Base-by-base conservation (phyloP, 1,140 invertebrate species). In the Brachionus asplanchnoidis region DNA sequence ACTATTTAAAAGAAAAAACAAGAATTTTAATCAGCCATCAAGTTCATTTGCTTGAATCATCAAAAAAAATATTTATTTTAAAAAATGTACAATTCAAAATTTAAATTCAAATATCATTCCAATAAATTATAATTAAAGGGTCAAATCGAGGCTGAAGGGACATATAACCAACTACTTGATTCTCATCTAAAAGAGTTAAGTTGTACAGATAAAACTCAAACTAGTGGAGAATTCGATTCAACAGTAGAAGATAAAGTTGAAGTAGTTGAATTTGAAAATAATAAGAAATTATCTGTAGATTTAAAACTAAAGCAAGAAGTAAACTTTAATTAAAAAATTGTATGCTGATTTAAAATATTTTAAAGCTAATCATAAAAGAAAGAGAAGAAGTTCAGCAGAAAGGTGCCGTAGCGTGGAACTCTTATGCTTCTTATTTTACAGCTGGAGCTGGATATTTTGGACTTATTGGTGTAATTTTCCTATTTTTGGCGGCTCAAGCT, bases 1-100 rank as follows among this genome's bases (percentile, higher is more conserved):
- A 92, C 1, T 93, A 93, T 87, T 89, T 95, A 36, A 91, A 90
- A 20, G 90, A 93, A 79, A 94, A 94, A 88, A 94, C 93, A 0
- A 90, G 93, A 17, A 92, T 96, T 50, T 91, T 96, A 6, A 93
- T 95, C 17, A 96, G 95, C 1, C 94, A 96, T 90, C 94, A 95
- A 87, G 89, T 95, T 4, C 94, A 95, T 87, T 94, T 93, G 88
- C 90, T 96, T 20, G 92, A 93, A 87, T 91, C 92, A 20, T 94
- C 93, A 0, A 92, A 94, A 87, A 91, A 93, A 86, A 94, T 96
- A 86, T 80, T 40, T 53, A 50, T 85, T 7, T 8, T 84, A 11
- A 44, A 42, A 56, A 17, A 70, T 20, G 66, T 84, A 84, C 2
- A 26, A 53, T 66, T 75, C 7, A 78, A 40, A 40, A 80, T 32